Percentiles rank a stretch among this genome's conserved stretches.
Conservation (phyloP, 2,113 vertebrate species). For the Corythornis cristatus region DNA sequence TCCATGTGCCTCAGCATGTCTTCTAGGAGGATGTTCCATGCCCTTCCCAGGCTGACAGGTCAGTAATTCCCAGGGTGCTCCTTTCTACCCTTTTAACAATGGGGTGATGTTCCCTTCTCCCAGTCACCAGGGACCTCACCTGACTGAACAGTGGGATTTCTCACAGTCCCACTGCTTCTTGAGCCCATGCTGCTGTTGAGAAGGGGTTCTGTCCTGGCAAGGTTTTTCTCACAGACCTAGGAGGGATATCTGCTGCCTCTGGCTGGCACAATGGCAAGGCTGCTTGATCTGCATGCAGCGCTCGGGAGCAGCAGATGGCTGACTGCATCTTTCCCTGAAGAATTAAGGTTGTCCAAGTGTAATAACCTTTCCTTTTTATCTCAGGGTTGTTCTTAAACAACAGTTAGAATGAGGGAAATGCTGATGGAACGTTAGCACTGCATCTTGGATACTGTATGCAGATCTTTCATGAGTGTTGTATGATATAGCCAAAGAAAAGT, state of each 20-base stretch:
- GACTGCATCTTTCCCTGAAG: constrained; percentile 34
- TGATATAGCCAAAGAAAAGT: not conserved
- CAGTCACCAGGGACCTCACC: too few species aligned
- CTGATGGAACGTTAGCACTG: not conserved
- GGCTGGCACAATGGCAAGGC: not conserved
- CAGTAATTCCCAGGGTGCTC: too few species aligned
- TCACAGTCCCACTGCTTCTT: not conserved
- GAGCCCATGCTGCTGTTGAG: not conserved
- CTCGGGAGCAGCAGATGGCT: constrained; percentile 28
- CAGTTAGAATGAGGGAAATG: not conserved
- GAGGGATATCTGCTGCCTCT: not conserved
- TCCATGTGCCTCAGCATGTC: too few species aligned
- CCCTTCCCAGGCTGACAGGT: too few species aligned
- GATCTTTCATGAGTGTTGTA: not conserved
- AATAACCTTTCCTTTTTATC: constrained; percentile 48
- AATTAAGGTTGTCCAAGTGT: constrained; percentile 45
- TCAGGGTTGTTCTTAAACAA: constrained; percentile 4
- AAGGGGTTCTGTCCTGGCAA: not conserved
- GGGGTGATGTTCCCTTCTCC: too few species aligned
- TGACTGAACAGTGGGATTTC: too few species aligned
- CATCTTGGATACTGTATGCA: not conserved
- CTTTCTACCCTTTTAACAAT: too few species aligned
- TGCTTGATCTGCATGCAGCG: constrained; percentile 30
- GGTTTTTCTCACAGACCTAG: not conserved
- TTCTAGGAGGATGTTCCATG: too few species aligned